These are phyloP conservation scores for Carettochelys insculpta DNA, from an alignment of 2,113 vertebrate species.

Conservation along the genomic window DNA sequence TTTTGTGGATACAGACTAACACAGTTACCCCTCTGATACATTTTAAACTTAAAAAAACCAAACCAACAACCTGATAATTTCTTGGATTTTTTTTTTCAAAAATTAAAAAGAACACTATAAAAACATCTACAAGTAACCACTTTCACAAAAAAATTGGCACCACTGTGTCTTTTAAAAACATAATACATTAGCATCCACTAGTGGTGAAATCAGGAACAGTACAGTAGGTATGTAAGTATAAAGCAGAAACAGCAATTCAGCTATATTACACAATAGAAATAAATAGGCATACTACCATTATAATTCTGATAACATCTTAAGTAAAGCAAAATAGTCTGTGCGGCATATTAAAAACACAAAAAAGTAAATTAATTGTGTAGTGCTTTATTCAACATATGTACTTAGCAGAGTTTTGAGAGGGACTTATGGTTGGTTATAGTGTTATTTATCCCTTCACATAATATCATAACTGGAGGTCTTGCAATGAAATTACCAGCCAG, in stretches of 20 bases:
- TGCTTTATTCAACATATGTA: background rate
- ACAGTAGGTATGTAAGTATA: background rate
- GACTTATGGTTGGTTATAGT: background rate
- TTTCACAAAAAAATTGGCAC: background rate
- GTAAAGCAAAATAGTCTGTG: background rate
- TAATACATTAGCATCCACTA: background rate
- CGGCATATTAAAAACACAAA: background rate
- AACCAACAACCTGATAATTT: background rate
- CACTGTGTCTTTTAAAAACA: background rate
- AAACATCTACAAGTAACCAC: background rate
- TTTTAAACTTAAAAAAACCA: background rate
- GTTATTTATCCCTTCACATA: too few relatives aligned
- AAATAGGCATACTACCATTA: background rate
- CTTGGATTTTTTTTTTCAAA: background rate
- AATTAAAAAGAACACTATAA: background rate
- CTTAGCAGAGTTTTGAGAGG: background rate
- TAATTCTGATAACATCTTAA: background rate
- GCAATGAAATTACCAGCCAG: too few relatives aligned
- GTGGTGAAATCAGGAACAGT: background rate
- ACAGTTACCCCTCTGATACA: too few relatives aligned
- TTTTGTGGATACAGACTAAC: too few relatives aligned
- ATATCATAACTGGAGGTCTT: too few relatives aligned
- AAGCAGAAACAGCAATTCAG: background rate
- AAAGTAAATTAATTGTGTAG: background rate
- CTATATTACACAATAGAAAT: background rate